A percentile compares a stretch with the other conserved stretches of the same genome.
These are phyloP conservation scores for Pseudomyrmex cubaensis DNA, from an alignment of 1,140 invertebrate genomes.

Conservation along the genomic window DNA sequence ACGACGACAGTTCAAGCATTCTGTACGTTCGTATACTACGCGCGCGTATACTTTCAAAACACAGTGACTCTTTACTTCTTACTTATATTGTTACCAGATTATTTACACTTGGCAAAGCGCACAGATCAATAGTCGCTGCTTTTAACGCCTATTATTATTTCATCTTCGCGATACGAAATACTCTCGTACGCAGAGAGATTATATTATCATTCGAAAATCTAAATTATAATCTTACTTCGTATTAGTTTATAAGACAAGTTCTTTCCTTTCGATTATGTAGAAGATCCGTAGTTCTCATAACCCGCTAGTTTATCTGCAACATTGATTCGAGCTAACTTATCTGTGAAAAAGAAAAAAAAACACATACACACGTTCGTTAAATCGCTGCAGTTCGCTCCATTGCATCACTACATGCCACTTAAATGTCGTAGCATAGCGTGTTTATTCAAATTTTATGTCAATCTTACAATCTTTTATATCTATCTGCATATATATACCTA, in stretches of 20 bases:
- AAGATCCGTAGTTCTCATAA: conserved; percentile 19
- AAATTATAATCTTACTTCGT: conserved; percentile 1
- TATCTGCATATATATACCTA: neutral
- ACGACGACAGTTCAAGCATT: conserved; percentile 10
- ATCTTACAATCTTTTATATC: conserved; percentile 6
- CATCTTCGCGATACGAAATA: neutral
- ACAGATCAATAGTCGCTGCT: conserved; percentile 42
- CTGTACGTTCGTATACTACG: neutral
- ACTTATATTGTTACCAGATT: conserved; percentile 51
- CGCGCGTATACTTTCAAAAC: neutral
- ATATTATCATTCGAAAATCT: conserved; percentile 18
- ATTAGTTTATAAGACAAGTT: conserved; percentile 5
- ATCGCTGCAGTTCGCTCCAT: conserved; percentile 44
- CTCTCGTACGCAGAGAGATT: neutral
- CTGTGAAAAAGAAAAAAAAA: neutral
- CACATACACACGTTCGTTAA: conserved; percentile 10
- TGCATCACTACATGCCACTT: conserved; percentile 48
- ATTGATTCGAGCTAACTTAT: neutral
- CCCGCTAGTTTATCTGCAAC: neutral
- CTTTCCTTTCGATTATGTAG: neutral
- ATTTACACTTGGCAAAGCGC: conserved; percentile 49
- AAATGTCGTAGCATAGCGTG: conserved; percentile 39
- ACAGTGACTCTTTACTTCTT: conserved; percentile 18
- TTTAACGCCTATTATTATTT: conserved; percentile 16
- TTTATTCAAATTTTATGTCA: conserved; percentile 57